A percentile compares a stretch with the other conserved stretches of the same genome.
phyloP scores from a whole-genome alignment of 2,888 invertebrate genomes.

The Doris montereyensis region DNA sequence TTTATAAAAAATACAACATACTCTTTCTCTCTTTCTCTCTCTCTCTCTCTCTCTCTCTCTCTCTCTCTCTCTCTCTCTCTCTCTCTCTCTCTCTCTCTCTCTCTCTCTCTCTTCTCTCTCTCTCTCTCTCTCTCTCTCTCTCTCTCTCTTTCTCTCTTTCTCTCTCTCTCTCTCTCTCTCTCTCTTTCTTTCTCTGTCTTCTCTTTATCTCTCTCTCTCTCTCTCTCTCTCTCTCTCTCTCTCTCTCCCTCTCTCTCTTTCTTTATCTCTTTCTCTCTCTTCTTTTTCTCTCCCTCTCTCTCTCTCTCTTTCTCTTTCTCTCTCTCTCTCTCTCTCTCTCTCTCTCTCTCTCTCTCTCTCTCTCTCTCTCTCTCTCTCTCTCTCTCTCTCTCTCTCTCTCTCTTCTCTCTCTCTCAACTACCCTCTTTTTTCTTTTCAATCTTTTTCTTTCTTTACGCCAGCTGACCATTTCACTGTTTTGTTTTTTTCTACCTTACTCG shows the following conservation, averaged over 20 bases:
- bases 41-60: constrained; percentile 36
- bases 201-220: background rate
- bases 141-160: background rate
- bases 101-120: constrained; percentile 11
- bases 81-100: constrained; percentile 24
- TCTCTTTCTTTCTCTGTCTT: background rate
- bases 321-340: background rate
- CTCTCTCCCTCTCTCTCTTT: background rate
- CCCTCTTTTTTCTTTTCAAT: too few relatives aligned
- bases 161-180: background rate
- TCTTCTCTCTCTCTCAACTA: too few relatives aligned
- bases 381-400: background rate
- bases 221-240: background rate
- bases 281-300: background rate
- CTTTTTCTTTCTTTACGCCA: too few relatives aligned
- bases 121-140: background rate
- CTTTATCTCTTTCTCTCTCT: background rate
- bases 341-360: background rate
- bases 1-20: too few relatives aligned
- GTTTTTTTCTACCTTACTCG: too few relatives aligned
- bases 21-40: constrained; percentile 11
- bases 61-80: constrained; percentile 38
- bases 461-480: too few relatives aligned
- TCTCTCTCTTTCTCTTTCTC: background rate
- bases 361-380: background rate